These are phyloP conservation scores for Tenthredo livida DNA, from an alignment of 2,888 invertebrate genomes.

Conservation along the genomic window DNA sequence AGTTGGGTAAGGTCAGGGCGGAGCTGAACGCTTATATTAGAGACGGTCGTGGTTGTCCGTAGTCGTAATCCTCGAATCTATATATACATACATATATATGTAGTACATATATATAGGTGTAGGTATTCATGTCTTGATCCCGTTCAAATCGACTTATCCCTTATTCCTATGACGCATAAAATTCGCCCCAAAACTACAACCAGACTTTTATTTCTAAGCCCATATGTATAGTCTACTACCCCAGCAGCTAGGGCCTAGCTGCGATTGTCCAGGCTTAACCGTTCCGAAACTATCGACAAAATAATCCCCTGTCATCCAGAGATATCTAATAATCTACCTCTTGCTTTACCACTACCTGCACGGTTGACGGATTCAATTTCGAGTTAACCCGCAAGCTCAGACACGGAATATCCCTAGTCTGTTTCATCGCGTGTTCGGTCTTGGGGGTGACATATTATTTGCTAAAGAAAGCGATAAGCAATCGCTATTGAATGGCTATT, in stretches of 20 bases:
- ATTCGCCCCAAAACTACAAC: neutral
- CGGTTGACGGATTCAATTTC: slow-evolving; percentile 34
- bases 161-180: neutral
- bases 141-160: slow-evolving; percentile 5
- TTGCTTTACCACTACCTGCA: neutral
- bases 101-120: neutral
- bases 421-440: neutral
- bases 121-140: neutral
- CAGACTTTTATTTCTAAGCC: neutral
- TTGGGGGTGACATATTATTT: neutral
- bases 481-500: no score
- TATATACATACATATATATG: neutral
- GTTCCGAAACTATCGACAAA: slow-evolving; percentile 32
- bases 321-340: slow-evolving; percentile 13
- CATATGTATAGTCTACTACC: neutral
- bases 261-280: neutral
- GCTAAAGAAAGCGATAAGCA: neutral
- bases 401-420: neutral
- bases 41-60: neutral
- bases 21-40: neutral
- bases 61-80: neutral
- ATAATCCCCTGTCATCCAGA: slow-evolving; percentile 4
- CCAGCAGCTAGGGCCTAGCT: neutral
- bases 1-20: slow-evolving; percentile 16
- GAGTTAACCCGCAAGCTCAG: neutral